Evolutionary conservation across 2,113 vertebrate species (phyloP), one percentile per base, ranked within the genome.

Genomic region (Tupaia chinensis): DNA sequence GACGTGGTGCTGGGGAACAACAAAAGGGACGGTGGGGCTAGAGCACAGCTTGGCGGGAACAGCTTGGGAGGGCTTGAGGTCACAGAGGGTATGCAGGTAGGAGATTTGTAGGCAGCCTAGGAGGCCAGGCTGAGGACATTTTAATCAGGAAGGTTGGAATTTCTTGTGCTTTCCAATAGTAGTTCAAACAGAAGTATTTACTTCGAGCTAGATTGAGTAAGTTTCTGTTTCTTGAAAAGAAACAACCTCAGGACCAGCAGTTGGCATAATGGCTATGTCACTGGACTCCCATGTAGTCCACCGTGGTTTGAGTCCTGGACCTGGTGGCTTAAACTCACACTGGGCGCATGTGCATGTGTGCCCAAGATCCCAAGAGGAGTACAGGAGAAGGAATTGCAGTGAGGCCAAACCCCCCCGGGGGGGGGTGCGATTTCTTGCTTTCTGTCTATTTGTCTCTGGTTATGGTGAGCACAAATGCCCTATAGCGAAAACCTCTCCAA

Each of bases 141-240:
- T 11, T 44, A 32, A 73, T 23, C 25, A 92, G 54, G 29, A 2
- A 5, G 79, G 17, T 3, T 82, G 10, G n/a, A 92, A 79, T 63
- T 78, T n/a, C 63, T 81, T 78, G 13, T 89, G 56, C 81, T 95
- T 78, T 54, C 32, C 14, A 70, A 20, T 72, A 66, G 63, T 27
- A 86, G 17, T 58, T 2, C 10, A 76, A 83, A 34, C 89, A 66
- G 60, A 91, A 13, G 44, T 83, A 53, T 74, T 86, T 65, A 89
- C 6, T 56, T 58, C 73, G 2, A 79, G 9, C 44, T 84, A 72
- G 22, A 17, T 78, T 72, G 73, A 70, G 20, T 69, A 73, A 9
- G 7, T 73, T 89, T 97, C 29, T 91, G 9, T 84, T 89, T 78
- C 72, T 87, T 90, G 25, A 84, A 94, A 80, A 54, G 34, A 92